Percentiles rank a stretch among this genome's conserved stretches.
These are phyloP conservation scores for Hippocampus abdominalis DNA, from an alignment of 2,113 vertebrate species.

Conservation along the genomic window DNA sequence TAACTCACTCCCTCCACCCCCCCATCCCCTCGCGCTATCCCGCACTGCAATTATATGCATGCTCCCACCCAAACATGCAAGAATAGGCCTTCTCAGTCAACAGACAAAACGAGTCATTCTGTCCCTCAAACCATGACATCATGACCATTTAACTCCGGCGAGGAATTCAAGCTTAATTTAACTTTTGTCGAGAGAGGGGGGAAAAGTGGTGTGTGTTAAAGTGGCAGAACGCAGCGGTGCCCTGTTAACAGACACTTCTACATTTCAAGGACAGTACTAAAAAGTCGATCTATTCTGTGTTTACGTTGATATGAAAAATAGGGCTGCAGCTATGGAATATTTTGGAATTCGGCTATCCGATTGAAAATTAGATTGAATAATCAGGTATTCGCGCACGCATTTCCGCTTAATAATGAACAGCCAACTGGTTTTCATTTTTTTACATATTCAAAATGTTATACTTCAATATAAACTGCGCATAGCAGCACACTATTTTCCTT, in stretches of 20 bases:
- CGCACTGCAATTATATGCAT: constrained; percentile 73
- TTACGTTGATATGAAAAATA: background rate
- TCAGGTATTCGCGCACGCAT: no score
- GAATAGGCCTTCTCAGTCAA: constrained; percentile 75
- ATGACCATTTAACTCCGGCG: constrained; percentile 71
- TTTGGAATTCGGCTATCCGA: no score
- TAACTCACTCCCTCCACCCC: constrained; percentile 66
- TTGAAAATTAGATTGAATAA: no score
- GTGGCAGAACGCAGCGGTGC: constrained; percentile 37
- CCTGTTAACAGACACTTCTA: constrained; percentile 45
- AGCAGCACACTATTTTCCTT: no score
- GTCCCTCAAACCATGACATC: constrained; percentile 75
- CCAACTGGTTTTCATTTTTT: no score
- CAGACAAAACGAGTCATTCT: constrained; percentile 74
- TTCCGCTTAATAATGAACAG: no score
- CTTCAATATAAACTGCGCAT: no score
- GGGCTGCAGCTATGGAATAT: no score
- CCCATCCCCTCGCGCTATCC: constrained; percentile 64
- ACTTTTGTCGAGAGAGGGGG: constrained; percentile 55
- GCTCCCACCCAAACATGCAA: constrained; percentile 75
- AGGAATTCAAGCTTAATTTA: constrained; percentile 72
- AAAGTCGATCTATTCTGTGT: background rate
- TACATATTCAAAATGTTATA: no score
- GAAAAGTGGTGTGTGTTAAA: constrained; percentile 53
- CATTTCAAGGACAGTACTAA: background rate